Conservation (phyloP, 30 jellyfish, hydroid and myxozoan genomes). For the Turritopsis dohrnii region DNA sequence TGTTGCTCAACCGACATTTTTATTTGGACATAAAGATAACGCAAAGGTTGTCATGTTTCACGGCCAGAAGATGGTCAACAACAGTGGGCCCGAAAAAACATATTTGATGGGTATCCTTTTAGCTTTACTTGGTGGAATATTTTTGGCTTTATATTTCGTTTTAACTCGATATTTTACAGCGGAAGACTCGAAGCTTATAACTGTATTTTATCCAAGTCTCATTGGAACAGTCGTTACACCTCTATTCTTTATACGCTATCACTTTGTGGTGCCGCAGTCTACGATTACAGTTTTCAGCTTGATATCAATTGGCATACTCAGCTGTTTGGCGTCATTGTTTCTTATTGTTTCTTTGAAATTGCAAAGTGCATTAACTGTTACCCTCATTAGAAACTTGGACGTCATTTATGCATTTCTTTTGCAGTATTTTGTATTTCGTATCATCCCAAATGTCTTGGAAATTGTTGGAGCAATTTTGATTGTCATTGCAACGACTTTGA, state of each 20-base stretch:
- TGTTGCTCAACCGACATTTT: conserved; percentile 58
- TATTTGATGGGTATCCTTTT: conserved; percentile 52
- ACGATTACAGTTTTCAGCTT: conserved; percentile 29
- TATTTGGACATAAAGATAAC: conserved; percentile 46
- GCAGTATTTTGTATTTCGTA: conserved; percentile 19
- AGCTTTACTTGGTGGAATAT: conserved; percentile 61
- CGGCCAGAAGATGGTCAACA: conserved; percentile 16
- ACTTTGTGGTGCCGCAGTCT: conserved; percentile 43
- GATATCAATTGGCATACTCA: conserved; percentile 46
- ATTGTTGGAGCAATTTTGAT: conserved; percentile 5
- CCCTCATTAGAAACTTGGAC: conserved; percentile 63
- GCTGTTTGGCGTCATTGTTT: conserved; percentile 33
- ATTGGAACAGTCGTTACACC: conserved; percentile 54
- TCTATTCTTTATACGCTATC: background rate
- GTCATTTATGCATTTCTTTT: conserved; percentile 63
- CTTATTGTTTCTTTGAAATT: conserved; percentile 49
- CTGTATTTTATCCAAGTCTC: conserved; percentile 61
- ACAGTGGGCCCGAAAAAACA: background rate
- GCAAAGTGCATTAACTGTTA: conserved; percentile 71
- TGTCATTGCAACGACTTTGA: background rate
- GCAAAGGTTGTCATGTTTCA: conserved; percentile 24
- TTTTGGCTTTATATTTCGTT: conserved; percentile 63
- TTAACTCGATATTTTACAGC: conserved; percentile 44
- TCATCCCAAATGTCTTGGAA: conserved; percentile 19
- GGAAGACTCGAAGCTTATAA: background rate